Percentiles rank a stretch among this genome's conserved stretches.
Conservation (phyloP, 2,797 vertebrate species). For the Rhinatrema bivittatum region DNA sequence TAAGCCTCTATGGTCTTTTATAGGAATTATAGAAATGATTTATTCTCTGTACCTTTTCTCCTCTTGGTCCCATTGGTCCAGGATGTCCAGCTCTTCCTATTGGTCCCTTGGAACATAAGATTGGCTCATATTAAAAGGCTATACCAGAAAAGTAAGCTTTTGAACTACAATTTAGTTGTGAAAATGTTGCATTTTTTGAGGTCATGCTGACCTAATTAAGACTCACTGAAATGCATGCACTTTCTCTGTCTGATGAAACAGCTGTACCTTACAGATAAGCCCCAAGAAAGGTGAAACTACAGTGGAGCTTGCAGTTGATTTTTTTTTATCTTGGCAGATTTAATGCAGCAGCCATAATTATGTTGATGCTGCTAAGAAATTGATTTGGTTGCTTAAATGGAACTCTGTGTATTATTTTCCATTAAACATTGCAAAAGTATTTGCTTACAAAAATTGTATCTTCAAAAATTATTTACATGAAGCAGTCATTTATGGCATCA, state of each 20-base stretch:
- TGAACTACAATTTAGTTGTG: conserved; percentile 3
- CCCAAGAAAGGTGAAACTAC: conserved; percentile 26
- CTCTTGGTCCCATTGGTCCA: conserved; percentile 71
- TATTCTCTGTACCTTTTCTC: conserved; percentile 72
- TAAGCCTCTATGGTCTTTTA: no score
- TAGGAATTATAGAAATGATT: no score
- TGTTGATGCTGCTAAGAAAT: conserved; percentile 30
- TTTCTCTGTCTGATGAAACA: conserved; percentile 26
- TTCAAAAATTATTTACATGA: no score
- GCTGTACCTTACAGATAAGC: conserved; percentile 31
- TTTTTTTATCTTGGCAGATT: conserved; percentile 40
- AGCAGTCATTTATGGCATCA: no score
- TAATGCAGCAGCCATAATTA: conserved; percentile 29
- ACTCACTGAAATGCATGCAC: conserved; percentile 25
- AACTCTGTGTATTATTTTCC: conserved; percentile 29
- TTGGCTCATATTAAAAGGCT: conserved; percentile 8
- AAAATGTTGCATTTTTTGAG: conserved; percentile 29
- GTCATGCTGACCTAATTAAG: conserved; percentile 30
- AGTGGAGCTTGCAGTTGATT: conserved; percentile 17
- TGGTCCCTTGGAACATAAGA: conserved; percentile 67
- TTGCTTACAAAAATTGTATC: no score
- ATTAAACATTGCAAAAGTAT: conserved; percentile 29
- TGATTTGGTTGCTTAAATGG: conserved; percentile 35
- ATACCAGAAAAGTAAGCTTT: conserved; percentile 14
- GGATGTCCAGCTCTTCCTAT: conserved; percentile 78